Conservation (phyloP, 2,113 vertebrate species). For the Podarcis muralis region DNA sequence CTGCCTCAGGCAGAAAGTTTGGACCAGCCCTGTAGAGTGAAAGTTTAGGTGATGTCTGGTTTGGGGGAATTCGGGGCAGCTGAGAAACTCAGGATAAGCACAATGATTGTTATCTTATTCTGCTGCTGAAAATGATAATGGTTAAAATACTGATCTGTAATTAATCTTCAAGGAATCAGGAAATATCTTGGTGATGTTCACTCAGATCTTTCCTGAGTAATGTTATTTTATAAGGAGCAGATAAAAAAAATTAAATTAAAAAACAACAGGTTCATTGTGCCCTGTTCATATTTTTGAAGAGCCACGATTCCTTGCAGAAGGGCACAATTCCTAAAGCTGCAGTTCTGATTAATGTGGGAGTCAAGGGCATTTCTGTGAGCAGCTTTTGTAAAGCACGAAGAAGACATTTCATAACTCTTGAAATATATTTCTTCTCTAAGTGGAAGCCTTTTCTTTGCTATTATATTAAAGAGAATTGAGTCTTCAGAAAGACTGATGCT, state of each 20-base stretch:
- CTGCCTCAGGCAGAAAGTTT: too few relatives aligned
- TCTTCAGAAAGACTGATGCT: constrained; percentile 42
- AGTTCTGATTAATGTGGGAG: background rate
- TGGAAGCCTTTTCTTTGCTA: constrained; percentile 44
- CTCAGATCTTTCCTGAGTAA: background rate
- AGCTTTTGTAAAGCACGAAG: constrained; percentile 39
- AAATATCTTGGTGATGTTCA: background rate
- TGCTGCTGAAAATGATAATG: background rate
- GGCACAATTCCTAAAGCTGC: background rate
- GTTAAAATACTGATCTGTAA: background rate
- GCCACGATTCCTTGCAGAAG: background rate
- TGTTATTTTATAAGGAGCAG: background rate
- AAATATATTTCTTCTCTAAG: constrained; percentile 21
- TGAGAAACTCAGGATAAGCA: background rate
- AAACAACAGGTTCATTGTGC: background rate
- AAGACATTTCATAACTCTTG: constrained; percentile 18
- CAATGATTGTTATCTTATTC: background rate
- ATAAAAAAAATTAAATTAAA: background rate
- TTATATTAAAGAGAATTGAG: constrained; percentile 48
- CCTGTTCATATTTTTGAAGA: background rate
- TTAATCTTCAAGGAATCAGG: background rate
- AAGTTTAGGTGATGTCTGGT: background rate
- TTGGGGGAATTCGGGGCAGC: too few relatives aligned
- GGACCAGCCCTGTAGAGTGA: too few relatives aligned
- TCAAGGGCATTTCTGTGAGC: constrained; percentile 12